Evolutionary conservation across 2,888 invertebrate genomes (phyloP), one percentile per base, ranked within the genome.

Genomic region (Eugnorisma glareosa): DNA sequence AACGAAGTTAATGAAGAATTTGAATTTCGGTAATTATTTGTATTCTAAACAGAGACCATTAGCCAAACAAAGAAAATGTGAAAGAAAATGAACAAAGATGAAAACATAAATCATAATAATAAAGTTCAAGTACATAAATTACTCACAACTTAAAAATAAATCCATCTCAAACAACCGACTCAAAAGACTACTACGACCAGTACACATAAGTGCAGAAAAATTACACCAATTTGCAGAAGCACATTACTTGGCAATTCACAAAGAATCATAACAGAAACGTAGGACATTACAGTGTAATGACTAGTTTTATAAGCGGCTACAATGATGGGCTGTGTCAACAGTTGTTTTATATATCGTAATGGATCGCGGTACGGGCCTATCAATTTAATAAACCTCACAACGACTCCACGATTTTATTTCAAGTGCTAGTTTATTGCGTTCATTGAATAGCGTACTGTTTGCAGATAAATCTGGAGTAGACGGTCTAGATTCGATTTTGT

Each of bases 331-430:
- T 91, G 88, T 93, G 92, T 94, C 93, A 93, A 94, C 93, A 94
- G 91, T 92, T 90, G 92, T 92, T 93, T 93, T 93, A 90, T 87
- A 85, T 90, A 81, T 79, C 75, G 89, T 94, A 93, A 94, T 93
- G 89, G 89, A 93, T 90, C 88, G 91, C 83, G 88, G 89, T 89
- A 89, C 89, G 90, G 89, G 92, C 89, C 94, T 92, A 94, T 94
- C 94, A 94, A 94, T 95, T 94, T 93, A 94, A 92, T 92, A 93
- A 92, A 90, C 92, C 93, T 77, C 81, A 83, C 81, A 86, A 78
- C 82, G 75, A 91, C 91, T 91, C 91, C 91, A 90, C 91, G 92
- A 93, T 94, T 94, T 94, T 93, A 94, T 94, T 94, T 92, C 93
- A 91, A 94, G 92, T 92, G 90, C 89, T 92, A 92, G 91, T 94